phyloP scores from a whole-genome alignment of 2,888 invertebrate genomes.

The Papilio elwesi region DNA sequence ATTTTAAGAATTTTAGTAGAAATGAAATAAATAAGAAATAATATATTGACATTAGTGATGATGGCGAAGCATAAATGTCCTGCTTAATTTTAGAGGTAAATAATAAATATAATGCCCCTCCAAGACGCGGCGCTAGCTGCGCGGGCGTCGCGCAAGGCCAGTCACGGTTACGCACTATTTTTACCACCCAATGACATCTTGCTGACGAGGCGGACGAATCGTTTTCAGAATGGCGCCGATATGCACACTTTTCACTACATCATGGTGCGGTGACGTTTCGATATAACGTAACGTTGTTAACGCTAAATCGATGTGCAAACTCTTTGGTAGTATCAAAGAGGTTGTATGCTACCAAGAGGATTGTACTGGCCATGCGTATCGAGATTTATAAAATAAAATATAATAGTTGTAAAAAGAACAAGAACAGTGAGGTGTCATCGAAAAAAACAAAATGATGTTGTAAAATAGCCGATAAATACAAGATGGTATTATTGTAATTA shows the following conservation, averaged over 20 bases:
- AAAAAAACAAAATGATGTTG: no score
- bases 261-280: not conserved
- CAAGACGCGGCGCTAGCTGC: conserved; percentile 3
- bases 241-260: not conserved
- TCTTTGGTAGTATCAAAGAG: no score
- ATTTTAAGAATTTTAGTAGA: no score
- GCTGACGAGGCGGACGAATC: conserved; percentile 32
- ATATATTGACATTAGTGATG: not conserved
- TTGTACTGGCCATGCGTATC: no score
- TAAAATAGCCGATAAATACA: no score
- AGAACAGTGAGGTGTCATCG: no score
- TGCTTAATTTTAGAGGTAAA: not conserved
- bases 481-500: no score
- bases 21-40: no score
- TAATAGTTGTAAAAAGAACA: no score
- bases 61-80: not conserved
- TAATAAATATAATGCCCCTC: not conserved
- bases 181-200: conserved; percentile 42
- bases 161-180: conserved; percentile 41
- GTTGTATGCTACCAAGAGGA: no score
- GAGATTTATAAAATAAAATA: no score
- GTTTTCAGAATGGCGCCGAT: conserved; percentile 28
- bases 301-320: no score
- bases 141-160: conserved; percentile 35
- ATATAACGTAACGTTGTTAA: not conserved